Evolutionary conservation across 2,888 invertebrate genomes (phyloP), one percentile per base, ranked within the genome.

Genomic region (Encarsia formosa): DNA sequence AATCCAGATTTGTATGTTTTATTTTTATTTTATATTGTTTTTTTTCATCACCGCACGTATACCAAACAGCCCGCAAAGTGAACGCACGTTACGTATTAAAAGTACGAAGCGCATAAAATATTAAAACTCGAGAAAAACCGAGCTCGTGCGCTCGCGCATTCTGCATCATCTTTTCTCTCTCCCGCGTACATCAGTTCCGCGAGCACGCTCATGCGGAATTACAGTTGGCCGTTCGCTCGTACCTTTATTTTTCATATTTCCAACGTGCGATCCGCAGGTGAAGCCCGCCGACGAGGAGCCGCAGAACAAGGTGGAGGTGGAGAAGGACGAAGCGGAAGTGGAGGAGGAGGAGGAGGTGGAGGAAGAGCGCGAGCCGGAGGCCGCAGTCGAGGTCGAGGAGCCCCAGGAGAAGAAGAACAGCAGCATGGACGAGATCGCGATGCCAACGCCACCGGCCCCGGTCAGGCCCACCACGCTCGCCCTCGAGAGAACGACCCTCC

Each of bases 401-500:
- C 59, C 20, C 46, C 16, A 16, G 19, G n/a, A 23, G 42, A 19
- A 18, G 38, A 5, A 6, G 5, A 13, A 5, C 34, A 15, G 6
- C 34, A 15, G n/a, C n/a, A 15, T 13, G 35, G 15, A 4, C 35
- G 15, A 35, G 16, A 16, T 15, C n/a, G 16, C 13, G 15, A 13
- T 16, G n/a, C 15, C 16, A 35, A n/a, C 35, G 35, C 38, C 35
- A 4, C 18, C 50, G 32, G 35, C 52, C 4, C 56, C 59, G 26
- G 65, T 65, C 32, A 59, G 66, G 41, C 65, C 68, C 5, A 54
- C 61, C 45, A 66, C 60, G 41, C 56, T 68, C 50, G 62, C 58
- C 37, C 54, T 69, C 40, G 54, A 47, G n/a, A 60, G 61, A 38
- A 56, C 52, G 32, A 60, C 55, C 45, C 56, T 60, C 19, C n/a